phyloP scores from a whole-genome alignment of 2,113 vertebrate species.

The Mola mola region DNA sequence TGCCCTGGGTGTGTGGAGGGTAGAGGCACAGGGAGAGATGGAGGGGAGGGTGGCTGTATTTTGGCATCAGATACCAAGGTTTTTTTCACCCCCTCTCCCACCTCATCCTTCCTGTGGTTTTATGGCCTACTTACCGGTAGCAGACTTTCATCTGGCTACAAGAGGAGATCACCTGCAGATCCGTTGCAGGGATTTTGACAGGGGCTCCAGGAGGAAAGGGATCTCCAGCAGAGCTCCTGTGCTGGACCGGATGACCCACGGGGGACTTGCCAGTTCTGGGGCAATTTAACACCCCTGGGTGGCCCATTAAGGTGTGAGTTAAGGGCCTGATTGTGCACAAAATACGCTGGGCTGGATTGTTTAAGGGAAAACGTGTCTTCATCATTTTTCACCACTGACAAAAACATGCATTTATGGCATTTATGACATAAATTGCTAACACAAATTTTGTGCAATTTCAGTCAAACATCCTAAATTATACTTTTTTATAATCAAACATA shows the following conservation, averaged over 20 bases:
- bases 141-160: slow-evolving; percentile 66
- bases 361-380: neutral
- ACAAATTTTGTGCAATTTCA: no score
- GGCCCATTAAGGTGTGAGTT: slow-evolving; percentile 28
- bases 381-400: no score
- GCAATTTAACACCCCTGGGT: slow-evolving; percentile 44
- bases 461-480: no score
- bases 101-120: slow-evolving; percentile 73
- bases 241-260: slow-evolving; percentile 47
- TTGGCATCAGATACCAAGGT: slow-evolving; percentile 47
- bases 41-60: slow-evolving; percentile 45
- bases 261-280: slow-evolving; percentile 19
- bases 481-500: no score
- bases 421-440: no score
- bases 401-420: no score
- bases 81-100: slow-evolving; percentile 9
- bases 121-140: slow-evolving; percentile 72
- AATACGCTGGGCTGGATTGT: neutral
- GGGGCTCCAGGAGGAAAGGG: slow-evolving; percentile 32
- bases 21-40: slow-evolving; percentile 23
- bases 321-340: neutral
- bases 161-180: slow-evolving; percentile 60
- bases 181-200: slow-evolving; percentile 55
- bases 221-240: slow-evolving; percentile 47
- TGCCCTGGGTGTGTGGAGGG: slow-evolving; percentile 51